Conservation (phyloP, 2,797 vertebrate genomes). For the Trichosurus vulpecula region DNA sequence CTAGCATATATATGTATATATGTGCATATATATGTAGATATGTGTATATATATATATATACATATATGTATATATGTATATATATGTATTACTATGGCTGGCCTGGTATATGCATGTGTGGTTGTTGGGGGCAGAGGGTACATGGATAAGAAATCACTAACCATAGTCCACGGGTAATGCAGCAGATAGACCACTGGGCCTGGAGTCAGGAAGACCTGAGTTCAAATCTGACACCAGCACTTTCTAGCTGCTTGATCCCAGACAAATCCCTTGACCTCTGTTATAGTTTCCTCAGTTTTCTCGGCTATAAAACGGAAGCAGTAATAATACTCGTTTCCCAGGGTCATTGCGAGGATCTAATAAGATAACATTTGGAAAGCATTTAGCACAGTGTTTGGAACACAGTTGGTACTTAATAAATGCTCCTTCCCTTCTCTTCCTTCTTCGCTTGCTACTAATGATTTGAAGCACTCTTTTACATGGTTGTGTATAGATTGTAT, state of each 20-base stretch:
- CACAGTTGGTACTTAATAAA: too few species aligned
- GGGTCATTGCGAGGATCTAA: too few species aligned
- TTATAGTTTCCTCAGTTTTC: not conserved
- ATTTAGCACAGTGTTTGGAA: not conserved
- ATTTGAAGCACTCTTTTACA: too few species aligned
- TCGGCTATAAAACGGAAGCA: not conserved
- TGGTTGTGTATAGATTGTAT: too few species aligned
- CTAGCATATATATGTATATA: too few species aligned
- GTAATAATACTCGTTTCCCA: not conserved
- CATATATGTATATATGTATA: not conserved
- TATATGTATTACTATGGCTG: not conserved
- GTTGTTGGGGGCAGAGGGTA: not conserved
- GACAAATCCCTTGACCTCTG: not conserved
- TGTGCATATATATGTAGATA: rapidly evolving
- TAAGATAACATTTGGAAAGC: not conserved
- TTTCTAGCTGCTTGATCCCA: not conserved
- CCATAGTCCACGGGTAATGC: not conserved
- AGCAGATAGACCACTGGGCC: not conserved
- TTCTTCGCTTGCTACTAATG: too few species aligned
- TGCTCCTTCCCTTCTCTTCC: too few species aligned
- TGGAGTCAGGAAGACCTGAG: not conserved
- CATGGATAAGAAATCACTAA: not conserved
- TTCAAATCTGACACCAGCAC: not conserved
- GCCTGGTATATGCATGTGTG: not conserved
- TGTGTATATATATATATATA: too few species aligned